Base-by-base conservation (phyloP, 2,888 invertebrate genomes). In the Sarcophaga rosellei region DNA sequence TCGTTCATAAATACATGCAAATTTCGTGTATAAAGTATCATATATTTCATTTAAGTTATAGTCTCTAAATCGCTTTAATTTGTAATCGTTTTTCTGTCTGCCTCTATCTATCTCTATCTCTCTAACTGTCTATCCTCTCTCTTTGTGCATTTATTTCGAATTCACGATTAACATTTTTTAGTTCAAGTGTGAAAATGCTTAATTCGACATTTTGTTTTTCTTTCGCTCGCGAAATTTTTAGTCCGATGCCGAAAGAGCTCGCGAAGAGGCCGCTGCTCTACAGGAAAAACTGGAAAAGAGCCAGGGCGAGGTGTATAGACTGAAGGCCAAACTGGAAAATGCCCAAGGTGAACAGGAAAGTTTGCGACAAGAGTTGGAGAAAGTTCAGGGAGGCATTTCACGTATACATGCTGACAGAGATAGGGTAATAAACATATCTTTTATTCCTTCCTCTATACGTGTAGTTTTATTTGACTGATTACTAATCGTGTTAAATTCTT, bases 271-370 rank as follows among this genome's bases (percentile, higher is more conserved):
- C 0, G 95, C 97, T 70, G 96, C 96, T 20, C 94, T 98, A 83
- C 98, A 98, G 92, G 98, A 98, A 91, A 98, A 98, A 94, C 94
- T 98, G 87, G 98, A 98, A 92, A 98, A 98, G 94, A 97, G 97
- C 80, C 98, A 98, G 93, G 98, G 98, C 86, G 98, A 98, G 93
- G 98, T 98, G 59, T 98, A 98, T 92, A 96, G 98, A 93, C 94
- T 98, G 89, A 98, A 98, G 93, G 98, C 98, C 62, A 96, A 98
- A 92, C 94, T 98, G 91, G 98, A 98, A 94, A 98, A 98, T 94
- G 98, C 98, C 93, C 98, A 98, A 94, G 97, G 97, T 85, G 98
- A 98, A 94, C 97, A 98, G 92, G 98, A 98, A 91, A 98, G 97
- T 92, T 94, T 98, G 89, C 96, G 97, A 88, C 98, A 98, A 92